phyloP scores from a whole-genome alignment of 1,140 invertebrate genomes.

The Brachionus rubens region DNA sequence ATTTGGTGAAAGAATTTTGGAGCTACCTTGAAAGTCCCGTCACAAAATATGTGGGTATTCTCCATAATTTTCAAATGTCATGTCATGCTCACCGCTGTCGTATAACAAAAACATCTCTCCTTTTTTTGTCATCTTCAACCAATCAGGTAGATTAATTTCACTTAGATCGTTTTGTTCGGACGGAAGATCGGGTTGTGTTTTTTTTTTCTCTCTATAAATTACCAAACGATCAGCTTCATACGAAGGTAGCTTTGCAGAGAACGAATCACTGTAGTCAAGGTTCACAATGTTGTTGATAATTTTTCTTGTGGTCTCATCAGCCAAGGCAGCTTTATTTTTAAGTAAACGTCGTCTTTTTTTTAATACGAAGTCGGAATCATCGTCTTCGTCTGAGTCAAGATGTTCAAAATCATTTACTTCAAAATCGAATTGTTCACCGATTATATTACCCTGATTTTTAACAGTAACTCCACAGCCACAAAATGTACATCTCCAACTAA shows the following conservation, averaged over 20 bases:
- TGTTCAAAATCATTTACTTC: no score
- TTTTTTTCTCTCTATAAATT: conserved; percentile 27
- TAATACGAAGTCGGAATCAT: neutral
- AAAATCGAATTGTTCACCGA: conserved; percentile 19
- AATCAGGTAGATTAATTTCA: neutral
- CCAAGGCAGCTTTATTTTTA: neutral
- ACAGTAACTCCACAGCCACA: neutral
- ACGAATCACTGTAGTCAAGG: neutral
- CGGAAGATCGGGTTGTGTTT: neutral
- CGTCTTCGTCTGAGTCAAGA: neutral
- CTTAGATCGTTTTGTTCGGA: neutral
- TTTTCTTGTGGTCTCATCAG: conserved; percentile 15
- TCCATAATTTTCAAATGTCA: conserved; percentile 10
- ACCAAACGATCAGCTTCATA: conserved; percentile 31
- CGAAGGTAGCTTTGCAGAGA: conserved; percentile 12
- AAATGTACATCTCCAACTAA: conserved; percentile 1
- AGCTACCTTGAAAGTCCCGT: conserved; percentile 28
- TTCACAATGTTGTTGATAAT: conserved; percentile 13
- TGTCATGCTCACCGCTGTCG: neutral
- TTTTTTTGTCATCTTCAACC: neutral
- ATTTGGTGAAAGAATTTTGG: conserved; percentile 17
- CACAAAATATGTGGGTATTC: conserved; percentile 12
- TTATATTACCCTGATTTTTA: neutral
- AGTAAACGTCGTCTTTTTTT: conserved; percentile 9
- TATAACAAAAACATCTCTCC: neutral